phyloP scores from a whole-genome alignment of 2,888 invertebrate species.

The Meliscaeva auricollis region DNA sequence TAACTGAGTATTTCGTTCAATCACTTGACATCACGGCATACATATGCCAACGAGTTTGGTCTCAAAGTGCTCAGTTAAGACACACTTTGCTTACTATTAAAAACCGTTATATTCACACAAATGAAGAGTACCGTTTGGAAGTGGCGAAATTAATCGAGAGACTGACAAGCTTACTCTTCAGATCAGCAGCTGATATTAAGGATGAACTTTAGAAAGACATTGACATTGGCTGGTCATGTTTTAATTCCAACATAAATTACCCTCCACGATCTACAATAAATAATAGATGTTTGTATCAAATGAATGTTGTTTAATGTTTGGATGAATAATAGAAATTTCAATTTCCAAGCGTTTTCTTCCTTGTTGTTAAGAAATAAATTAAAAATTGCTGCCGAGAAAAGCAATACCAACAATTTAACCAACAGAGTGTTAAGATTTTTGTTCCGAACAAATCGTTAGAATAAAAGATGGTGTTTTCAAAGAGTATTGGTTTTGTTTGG shows the following conservation, averaged over 20 bases:
- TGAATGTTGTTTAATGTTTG: background rate
- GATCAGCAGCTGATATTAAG: background rate
- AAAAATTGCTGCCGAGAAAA: background rate
- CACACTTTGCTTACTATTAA: constrained; percentile 80
- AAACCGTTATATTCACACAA: constrained; percentile 79
- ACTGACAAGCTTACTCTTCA: constrained; percentile 61
- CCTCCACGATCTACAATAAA: background rate
- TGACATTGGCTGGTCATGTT: too few species aligned
- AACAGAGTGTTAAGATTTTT: background rate
- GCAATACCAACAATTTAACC: background rate
- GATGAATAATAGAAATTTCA: background rate
- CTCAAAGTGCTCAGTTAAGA: constrained; percentile 78
- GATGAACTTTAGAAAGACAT: constrained; percentile 62
- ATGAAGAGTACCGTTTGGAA: constrained; percentile 82
- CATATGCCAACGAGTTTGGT: constrained; percentile 80
- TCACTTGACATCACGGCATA: constrained; percentile 78
- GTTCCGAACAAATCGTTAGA: too few species aligned
- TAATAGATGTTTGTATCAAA: constrained; percentile 7
- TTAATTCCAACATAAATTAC: background rate
- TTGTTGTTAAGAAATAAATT: background rate
- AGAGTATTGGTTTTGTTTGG: too few species aligned
- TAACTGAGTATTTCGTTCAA: constrained; percentile 80
- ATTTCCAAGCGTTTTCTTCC: background rate
- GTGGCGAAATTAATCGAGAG: constrained; percentile 78
- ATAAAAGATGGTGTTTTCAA: too few species aligned